These are phyloP conservation scores for Scelioninae gen. 2 DNA, from an alignment of 2,888 invertebrate genomes.

Conservation along the genomic window DNA sequence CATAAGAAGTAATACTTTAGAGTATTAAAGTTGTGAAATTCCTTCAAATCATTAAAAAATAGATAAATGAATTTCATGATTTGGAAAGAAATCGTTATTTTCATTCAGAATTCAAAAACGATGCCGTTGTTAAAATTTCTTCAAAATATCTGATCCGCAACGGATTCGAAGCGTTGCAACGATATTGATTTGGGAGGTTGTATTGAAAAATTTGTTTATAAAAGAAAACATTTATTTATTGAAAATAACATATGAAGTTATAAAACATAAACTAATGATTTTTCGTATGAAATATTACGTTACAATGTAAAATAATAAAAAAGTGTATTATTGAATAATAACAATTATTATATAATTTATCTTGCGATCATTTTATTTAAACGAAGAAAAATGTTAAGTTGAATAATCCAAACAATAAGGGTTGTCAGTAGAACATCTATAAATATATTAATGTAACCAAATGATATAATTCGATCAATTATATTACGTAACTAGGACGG, in stretches of 20 bases:
- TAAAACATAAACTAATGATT: constrained; percentile 3
- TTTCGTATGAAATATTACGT: neutral
- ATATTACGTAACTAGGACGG: too few species aligned
- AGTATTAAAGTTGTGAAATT: too few species aligned
- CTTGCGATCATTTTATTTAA: too few species aligned
- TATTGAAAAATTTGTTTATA: constrained; percentile 10
- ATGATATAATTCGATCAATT: too few species aligned
- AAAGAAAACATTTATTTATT: constrained; percentile 4
- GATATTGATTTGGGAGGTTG: constrained; percentile 21
- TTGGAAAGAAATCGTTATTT: constrained; percentile 12
- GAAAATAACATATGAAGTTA: neutral
- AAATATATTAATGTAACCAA: too few species aligned
- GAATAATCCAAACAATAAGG: too few species aligned
- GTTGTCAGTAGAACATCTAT: too few species aligned
- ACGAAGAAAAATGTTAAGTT: too few species aligned
- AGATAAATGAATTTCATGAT: too few species aligned
- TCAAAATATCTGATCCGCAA: constrained; percentile 15
- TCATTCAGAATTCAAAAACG: constrained; percentile 19
- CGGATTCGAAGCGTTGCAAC: constrained; percentile 10
- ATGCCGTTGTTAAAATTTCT: constrained; percentile 15
- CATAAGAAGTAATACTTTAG: too few species aligned
- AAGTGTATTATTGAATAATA: too few species aligned
- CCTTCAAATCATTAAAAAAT: too few species aligned
- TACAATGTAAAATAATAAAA: neutral
- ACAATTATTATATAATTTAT: neutral